A percentile compares a stretch with the other conserved stretches of the same genome.
These are phyloP conservation scores for Ochropleura plecta DNA, from an alignment of 2,888 invertebrate species.

Conservation along the genomic window DNA sequence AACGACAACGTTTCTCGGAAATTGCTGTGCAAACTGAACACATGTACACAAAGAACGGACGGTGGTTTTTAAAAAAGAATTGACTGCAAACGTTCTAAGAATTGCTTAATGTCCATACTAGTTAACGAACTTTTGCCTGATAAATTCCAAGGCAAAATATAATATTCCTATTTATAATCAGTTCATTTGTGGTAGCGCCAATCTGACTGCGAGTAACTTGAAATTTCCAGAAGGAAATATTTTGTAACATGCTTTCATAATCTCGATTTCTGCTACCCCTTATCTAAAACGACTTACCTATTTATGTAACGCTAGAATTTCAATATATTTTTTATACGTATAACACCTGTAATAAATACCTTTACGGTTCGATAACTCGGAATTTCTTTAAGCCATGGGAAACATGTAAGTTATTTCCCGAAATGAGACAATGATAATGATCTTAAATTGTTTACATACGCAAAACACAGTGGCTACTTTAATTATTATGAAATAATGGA, in stretches of 20 bases:
- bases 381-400: constrained; percentile 45
- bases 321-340: constrained; percentile 27
- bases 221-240: background rate
- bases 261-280: constrained; percentile 14
- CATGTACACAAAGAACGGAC: constrained; percentile 24
- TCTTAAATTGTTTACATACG: constrained; percentile 35
- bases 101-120: background rate
- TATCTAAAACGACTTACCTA: constrained; percentile 45
- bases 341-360: constrained; percentile 45
- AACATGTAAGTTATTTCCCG: constrained; percentile 17
- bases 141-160: constrained; percentile 3
- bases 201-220: background rate
- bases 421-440: constrained; percentile 28
- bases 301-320: constrained; percentile 42
- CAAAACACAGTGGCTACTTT: constrained; percentile 12
- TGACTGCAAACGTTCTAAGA: constrained; percentile 6
- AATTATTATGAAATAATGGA: constrained; percentile 36
- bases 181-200: background rate
- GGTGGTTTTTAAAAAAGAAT: constrained; percentile 33
- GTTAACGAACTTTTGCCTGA: constrained; percentile 21
- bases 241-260: constrained; percentile 12
- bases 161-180: background rate
- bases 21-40: constrained; percentile 41
- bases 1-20: constrained; percentile 52
- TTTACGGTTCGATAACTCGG: constrained; percentile 45